phyloP scores from a whole-genome alignment of 2,113 vertebrate species.

The Egretta garzetta region DNA sequence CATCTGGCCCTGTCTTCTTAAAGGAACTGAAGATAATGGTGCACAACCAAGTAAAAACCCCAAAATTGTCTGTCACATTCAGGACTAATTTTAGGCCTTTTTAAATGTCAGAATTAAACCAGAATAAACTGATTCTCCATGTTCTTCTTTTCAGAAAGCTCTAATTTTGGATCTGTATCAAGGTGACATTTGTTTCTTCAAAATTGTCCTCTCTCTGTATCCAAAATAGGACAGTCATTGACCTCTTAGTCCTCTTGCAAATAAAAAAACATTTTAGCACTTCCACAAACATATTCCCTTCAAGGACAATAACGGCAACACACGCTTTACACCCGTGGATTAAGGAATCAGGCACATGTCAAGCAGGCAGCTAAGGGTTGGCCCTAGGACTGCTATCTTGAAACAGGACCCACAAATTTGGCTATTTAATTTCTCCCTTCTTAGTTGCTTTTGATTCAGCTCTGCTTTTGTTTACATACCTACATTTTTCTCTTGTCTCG shows the following conservation, averaged over 20 bases:
- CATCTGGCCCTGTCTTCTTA: background rate
- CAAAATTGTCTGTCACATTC: background rate
- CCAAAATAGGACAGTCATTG: background rate
- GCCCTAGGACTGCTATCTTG: background rate
- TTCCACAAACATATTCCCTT: background rate
- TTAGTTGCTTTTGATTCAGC: background rate
- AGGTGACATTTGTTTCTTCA: background rate
- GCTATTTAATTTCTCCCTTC: background rate
- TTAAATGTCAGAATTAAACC: background rate
- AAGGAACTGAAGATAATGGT: background rate
- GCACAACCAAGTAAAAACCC: background rate
- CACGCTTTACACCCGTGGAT: rapidly evolving
- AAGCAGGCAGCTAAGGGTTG: background rate
- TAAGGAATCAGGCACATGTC: background rate
- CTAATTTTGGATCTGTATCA: background rate
- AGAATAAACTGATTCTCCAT: background rate
- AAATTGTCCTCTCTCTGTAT: background rate
- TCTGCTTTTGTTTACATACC: background rate
- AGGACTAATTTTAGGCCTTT: background rate
- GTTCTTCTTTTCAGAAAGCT: background rate
- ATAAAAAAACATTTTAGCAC: background rate
- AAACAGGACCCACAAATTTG: background rate
- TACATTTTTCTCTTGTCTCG: background rate
- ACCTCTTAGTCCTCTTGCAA: background rate
- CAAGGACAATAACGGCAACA: background rate